phyloP scores from a whole-genome alignment of 92 coral and sea anemone genomes.

The Porites evermanni region DNA sequence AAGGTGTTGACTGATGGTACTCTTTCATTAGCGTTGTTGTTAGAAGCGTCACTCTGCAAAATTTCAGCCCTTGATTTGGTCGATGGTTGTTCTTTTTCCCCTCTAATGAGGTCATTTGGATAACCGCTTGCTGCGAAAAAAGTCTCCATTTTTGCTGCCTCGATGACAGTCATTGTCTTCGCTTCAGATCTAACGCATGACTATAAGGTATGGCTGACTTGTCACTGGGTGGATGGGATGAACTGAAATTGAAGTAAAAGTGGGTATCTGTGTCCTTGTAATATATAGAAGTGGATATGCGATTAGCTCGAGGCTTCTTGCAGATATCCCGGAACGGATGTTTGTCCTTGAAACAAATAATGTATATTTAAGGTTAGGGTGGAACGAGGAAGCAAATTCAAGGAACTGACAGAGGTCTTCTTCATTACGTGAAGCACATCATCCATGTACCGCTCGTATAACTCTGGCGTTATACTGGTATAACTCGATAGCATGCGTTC shows the following conservation, averaged over 20 bases:
- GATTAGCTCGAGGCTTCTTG: not conserved
- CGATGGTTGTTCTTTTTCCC: not conserved
- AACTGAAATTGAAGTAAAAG: not conserved
- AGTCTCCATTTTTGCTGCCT: not conserved
- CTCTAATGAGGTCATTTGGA: not conserved
- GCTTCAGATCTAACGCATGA: constrained; percentile 1
- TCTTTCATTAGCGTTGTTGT: too few relatives aligned
- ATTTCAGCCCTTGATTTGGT: too few relatives aligned
- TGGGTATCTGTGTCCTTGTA: constrained; percentile 8
- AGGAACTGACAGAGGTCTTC: too few relatives aligned
- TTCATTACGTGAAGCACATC: too few relatives aligned
- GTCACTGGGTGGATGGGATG: not conserved
- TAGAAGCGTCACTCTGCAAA: too few relatives aligned
- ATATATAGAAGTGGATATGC: not conserved
- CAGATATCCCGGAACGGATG: not conserved
- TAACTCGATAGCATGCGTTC: too few relatives aligned
- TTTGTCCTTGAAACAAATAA: too few relatives aligned
- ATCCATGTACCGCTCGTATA: too few relatives aligned
- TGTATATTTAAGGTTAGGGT: too few relatives aligned
- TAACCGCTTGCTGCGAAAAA: not conserved
- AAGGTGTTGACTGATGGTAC: not conserved
- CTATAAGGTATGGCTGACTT: not conserved
- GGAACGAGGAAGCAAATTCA: too few relatives aligned
- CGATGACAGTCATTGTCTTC: not conserved
- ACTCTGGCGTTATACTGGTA: too few relatives aligned